Evolutionary conservation across 2,888 invertebrate species (phyloP), one percentile per base, ranked within the genome.

Genomic region (Anarsia innoxiella): DNA sequence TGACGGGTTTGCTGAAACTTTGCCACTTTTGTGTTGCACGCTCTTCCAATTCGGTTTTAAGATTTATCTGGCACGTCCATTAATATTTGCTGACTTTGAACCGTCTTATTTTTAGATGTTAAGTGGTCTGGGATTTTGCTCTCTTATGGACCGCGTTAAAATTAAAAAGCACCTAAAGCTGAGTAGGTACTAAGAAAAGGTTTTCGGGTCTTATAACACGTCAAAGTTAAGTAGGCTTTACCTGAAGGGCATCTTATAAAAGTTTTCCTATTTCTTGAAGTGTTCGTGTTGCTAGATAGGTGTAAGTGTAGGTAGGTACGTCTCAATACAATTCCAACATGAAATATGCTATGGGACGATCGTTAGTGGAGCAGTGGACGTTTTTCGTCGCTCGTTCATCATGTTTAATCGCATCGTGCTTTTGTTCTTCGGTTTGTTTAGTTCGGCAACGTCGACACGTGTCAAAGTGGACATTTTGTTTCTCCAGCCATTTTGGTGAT

Each of bases 391-490:
- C 33, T 45, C 45, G 41, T 42, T 32, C 71, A 75, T 80, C 78
- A 77, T 73, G 60, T 72, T 69, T 75, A 74, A 77, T 79, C 77
- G 74, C 61, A 53, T 52, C 56, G 54, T 60, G 62, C 64, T 66
- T 67, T 56, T 56, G 56, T 46, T 53, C 50, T 48, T 39, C 49
- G 39, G 37, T 35, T 58, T 53, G 58, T 52, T 55, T 48, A 48
- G 56, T 46, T 48, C 50, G 41, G 52, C 53, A 55, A 55, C 61
- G 55, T 54, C 59, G 66, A 68, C 67, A 66, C 61, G 64, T 70
- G 66, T 67, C 63, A 52, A 44, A 44, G 39, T 49, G 54, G 56
- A 55, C 56, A 58, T 66, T 66, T 65, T 65, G 65, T 61, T 66
- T 59, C 53, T 58, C 12, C 14, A 12, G 60, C 41, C 55, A 56